A percentile compares a stretch with the other conserved stretches of the same genome.
Conservation (phyloP, 1,140 invertebrate species). For the Macrocentrus cingulum region DNA sequence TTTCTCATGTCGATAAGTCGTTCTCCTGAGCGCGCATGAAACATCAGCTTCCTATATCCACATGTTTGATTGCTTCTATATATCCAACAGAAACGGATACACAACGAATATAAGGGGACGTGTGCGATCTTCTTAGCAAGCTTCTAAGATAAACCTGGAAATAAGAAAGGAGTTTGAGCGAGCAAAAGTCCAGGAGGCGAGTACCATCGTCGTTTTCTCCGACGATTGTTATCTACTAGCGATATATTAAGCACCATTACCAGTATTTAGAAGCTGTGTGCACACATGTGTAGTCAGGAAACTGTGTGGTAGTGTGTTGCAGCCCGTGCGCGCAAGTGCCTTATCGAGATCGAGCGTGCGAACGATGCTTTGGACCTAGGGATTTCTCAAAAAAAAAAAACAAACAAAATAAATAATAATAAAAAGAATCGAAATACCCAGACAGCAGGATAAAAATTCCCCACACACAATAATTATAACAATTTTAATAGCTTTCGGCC, state of each 20-base stretch:
- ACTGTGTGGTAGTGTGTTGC: not conserved
- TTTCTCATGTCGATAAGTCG: not conserved
- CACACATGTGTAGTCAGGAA: not conserved
- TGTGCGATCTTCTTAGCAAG: not conserved
- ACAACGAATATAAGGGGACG: too few relatives aligned
- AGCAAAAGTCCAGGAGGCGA: constrained; percentile 25
- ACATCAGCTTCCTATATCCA: too few relatives aligned
- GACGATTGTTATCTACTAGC: constrained; percentile 29
- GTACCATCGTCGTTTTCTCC: constrained; percentile 23
- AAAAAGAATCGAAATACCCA: too few relatives aligned
- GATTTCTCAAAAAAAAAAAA: too few relatives aligned
- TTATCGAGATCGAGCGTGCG: constrained; percentile 28
- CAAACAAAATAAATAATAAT: too few relatives aligned
- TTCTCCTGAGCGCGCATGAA: not conserved
- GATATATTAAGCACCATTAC: constrained; percentile 31
- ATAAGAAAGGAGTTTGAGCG: not conserved
- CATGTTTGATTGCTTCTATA: too few relatives aligned
- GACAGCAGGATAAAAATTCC: not conserved
- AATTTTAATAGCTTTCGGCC: too few relatives aligned
- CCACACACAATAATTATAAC: too few relatives aligned
- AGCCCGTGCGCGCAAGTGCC: constrained; percentile 7
- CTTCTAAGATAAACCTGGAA: not conserved
- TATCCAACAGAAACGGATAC: too few relatives aligned
- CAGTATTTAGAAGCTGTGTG: constrained; percentile 29
- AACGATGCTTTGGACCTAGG: constrained; percentile 17